A percentile compares a stretch with the other conserved stretches of the same genome.
Conservation (phyloP, 2,797 vertebrate species). For the Cryptoblepharus egeriae region DNA sequence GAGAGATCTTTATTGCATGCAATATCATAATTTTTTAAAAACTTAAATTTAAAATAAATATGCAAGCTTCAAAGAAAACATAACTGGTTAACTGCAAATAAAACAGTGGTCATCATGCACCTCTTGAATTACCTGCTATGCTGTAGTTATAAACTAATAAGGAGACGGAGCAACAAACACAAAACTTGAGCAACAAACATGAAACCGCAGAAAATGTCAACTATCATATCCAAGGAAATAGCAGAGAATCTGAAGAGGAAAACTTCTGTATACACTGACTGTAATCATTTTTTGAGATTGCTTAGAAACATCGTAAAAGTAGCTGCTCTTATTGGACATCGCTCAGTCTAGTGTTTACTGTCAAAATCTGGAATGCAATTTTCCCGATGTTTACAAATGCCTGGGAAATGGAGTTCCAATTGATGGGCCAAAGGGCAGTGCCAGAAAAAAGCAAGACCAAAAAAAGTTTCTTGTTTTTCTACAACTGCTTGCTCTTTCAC, state of each 20-base stretch:
- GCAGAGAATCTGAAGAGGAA: background rate
- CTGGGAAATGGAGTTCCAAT: no score
- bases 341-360: constrained; percentile 28
- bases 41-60: no score
- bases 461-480: constrained; percentile 5
- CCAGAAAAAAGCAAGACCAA: background rate
- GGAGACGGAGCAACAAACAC: background rate
- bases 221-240: constrained; percentile 18
- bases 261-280: constrained; percentile 1
- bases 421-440: background rate
- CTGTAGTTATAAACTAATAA: background rate
- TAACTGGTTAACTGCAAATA: background rate
- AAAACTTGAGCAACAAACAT: background rate
- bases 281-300: constrained; percentile 8
- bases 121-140: background rate
- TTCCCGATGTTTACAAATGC: constrained; percentile 5
- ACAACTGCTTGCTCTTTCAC: background rate
- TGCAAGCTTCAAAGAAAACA: background rate
- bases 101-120: background rate
- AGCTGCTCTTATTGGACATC: background rate
- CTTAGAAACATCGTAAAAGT: constrained; percentile 17
- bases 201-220: constrained; percentile 6
- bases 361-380: constrained; percentile 11
- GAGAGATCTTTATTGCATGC: background rate
- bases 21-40: background rate